Evolutionary conservation across 1,140 invertebrate species (phyloP).

Genomic region (Nasonia vitripennis): DNA sequence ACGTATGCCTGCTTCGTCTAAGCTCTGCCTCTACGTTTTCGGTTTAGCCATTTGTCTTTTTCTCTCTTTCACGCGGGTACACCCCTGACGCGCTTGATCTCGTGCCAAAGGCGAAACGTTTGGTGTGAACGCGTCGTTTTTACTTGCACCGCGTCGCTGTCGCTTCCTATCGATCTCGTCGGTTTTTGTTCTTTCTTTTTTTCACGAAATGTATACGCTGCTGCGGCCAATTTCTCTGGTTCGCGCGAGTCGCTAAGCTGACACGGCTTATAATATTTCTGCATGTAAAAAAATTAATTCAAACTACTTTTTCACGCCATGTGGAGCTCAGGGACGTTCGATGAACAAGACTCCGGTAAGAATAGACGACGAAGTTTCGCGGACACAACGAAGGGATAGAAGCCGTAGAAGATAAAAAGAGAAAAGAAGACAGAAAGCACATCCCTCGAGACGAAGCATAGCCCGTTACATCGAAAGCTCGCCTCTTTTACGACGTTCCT

Average conservation of each 20-base stretch:
- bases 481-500: background rate
- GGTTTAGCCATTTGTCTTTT: constrained; percentile 13
- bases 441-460: constrained; percentile 32
- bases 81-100: constrained; percentile 55
- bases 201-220: no score
- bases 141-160: background rate
- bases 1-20: background rate
- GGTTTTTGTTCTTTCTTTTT: background rate
- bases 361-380: background rate
- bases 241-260: no score
- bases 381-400: background rate
- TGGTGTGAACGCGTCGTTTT: background rate
- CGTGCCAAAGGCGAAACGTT: constrained; percentile 55
- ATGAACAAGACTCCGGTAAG: background rate
- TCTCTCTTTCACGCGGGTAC: constrained; percentile 30
- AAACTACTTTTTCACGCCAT: background rate
- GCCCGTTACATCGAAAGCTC: background rate
- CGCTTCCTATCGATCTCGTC: background rate
- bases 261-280: no score
- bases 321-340: background rate
- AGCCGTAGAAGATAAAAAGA: background rate
- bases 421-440: background rate
- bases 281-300: no score
- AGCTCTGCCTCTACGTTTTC: background rate
- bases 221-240: background rate